phyloP scores from a whole-genome alignment of 2,113 vertebrate species.

The Heterotilapia buettikoferi region DNA sequence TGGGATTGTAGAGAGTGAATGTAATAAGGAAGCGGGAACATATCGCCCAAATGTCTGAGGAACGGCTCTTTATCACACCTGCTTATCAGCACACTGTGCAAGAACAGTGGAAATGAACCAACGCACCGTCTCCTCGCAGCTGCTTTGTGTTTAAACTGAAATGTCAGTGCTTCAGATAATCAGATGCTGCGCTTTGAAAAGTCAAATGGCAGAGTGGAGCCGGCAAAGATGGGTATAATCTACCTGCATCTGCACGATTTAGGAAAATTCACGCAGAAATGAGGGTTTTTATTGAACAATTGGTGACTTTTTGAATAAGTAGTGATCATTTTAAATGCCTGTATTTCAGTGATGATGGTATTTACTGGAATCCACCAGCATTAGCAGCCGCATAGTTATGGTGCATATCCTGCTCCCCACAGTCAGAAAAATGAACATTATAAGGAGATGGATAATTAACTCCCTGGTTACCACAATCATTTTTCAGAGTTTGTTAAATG shows the following conservation, averaged over 20 bases:
- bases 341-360: not conserved
- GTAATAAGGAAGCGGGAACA: not conserved
- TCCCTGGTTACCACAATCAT: conserved; percentile 6
- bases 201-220: conserved; percentile 11
- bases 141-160: not conserved
- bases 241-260: not conserved
- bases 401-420: not conserved
- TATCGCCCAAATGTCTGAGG: not conserved
- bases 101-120: not conserved
- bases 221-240: not conserved
- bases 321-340: not conserved
- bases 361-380: not conserved
- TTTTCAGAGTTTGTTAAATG: not conserved
- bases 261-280: not conserved
- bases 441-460: conserved; percentile 6
- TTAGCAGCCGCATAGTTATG: not conserved
- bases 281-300: not conserved
- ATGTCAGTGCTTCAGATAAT: conserved; percentile 36
- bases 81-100: not conserved
- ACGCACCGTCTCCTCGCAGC: not conserved
- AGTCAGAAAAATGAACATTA: not conserved
- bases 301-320: not conserved
- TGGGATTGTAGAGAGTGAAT: not conserved
- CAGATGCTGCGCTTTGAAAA: conserved; percentile 6
- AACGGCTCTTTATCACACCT: not conserved